These are phyloP conservation scores for Dynastes hyllus DNA, from an alignment of 2,888 invertebrate species.

Conservation along the genomic window DNA sequence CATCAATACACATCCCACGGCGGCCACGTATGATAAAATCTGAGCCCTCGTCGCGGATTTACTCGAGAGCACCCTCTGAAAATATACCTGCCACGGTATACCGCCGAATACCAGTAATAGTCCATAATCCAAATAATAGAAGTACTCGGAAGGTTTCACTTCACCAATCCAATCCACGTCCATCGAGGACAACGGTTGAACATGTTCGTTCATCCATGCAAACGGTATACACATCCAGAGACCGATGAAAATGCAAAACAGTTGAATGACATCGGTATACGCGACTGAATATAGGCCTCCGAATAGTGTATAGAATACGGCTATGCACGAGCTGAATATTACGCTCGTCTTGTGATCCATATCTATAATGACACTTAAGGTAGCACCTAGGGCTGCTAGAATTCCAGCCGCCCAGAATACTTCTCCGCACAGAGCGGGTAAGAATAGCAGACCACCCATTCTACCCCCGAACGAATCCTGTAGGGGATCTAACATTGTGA, in stretches of 20 bases:
- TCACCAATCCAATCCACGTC: slow-evolving; percentile 93
- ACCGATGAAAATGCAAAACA: slow-evolving; percentile 98
- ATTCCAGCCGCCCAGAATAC: slow-evolving; percentile 99
- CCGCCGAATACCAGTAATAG: slow-evolving; percentile 94
- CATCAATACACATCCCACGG: slow-evolving; percentile 96
- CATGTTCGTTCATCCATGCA: slow-evolving; percentile 91
- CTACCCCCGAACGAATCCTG: slow-evolving; percentile 97
- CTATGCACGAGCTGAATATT: slow-evolving; percentile 95
- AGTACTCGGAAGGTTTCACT: slow-evolving; percentile 81
- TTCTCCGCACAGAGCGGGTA: slow-evolving; percentile 97
- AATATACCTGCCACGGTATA: slow-evolving; percentile 99
- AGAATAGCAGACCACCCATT: slow-evolving; percentile 96
- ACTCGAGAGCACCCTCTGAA: slow-evolving; percentile 97
- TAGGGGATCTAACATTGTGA: slow-evolving; percentile 98
- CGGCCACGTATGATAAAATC: slow-evolving; percentile 95
- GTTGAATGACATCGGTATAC: slow-evolving; percentile 98
- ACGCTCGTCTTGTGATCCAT: slow-evolving; percentile 95
- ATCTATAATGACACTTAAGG: slow-evolving; percentile 96
- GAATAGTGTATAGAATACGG: slow-evolving; percentile 97
- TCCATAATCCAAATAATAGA: slow-evolving; percentile 91
- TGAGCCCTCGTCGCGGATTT: slow-evolving; percentile 96
- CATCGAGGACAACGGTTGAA: slow-evolving; percentile 86
- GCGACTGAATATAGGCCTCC: slow-evolving; percentile 99
- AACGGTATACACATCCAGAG: slow-evolving; percentile 99
- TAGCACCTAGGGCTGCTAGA: slow-evolving; percentile 95